These are phyloP conservation scores for Drosophila neotestacea DNA, from an alignment of 2,888 invertebrate species.

Conservation along the genomic window DNA sequence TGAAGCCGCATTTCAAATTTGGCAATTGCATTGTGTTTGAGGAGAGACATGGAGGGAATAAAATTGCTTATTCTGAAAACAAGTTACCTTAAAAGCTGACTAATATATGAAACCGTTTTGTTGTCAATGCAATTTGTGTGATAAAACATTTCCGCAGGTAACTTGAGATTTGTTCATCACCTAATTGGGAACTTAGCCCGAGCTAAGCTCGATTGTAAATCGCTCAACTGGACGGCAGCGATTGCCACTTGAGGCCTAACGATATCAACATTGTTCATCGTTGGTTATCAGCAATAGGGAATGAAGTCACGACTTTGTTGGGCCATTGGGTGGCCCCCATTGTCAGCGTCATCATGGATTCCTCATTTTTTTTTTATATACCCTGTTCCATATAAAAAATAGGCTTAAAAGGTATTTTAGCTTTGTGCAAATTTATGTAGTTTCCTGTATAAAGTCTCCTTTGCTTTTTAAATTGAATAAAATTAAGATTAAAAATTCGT, in stretches of 20 bases:
- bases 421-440: no score
- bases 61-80: conserved; percentile 31
- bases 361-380: background rate
- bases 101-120: conserved; percentile 12
- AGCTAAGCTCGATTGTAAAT: conserved; percentile 53
- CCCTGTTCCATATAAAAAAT: no score
- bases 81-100: conserved; percentile 60
- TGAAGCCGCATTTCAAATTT: conserved; percentile 53
- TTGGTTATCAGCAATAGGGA: conserved; percentile 32
- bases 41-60: background rate
- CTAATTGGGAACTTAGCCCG: conserved; percentile 51
- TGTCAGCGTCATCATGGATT: conserved; percentile 11
- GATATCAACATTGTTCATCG: conserved; percentile 40
- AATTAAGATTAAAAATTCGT: no score
- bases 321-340: conserved; percentile 12
- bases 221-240: conserved; percentile 49
- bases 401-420: no score
- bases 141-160: conserved; percentile 36
- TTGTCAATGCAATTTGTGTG: background rate
- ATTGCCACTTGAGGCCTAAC: conserved; percentile 69
- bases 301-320: conserved; percentile 49
- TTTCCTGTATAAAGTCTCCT: no score
- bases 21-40: conserved; percentile 45
- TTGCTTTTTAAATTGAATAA: no score
- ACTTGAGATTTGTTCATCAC: conserved; percentile 58